Percentiles rank a stretch among this genome's conserved stretches.
These are phyloP conservation scores for Papilio xuthus DNA, from an alignment of 1,140 invertebrate species.

Conservation along the genomic window DNA sequence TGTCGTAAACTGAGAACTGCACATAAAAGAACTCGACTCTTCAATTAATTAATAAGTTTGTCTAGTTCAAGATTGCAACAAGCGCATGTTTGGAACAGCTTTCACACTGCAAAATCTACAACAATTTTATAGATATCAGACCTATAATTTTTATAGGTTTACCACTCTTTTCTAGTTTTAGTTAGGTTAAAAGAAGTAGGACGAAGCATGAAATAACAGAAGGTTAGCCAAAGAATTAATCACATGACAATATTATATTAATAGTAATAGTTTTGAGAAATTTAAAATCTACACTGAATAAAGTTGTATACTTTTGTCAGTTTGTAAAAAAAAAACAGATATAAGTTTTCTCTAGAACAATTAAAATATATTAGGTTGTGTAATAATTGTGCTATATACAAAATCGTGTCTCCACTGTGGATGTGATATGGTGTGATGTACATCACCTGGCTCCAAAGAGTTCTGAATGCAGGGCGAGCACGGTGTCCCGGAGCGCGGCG, in stretches of 20 bases:
- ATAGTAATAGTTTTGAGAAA: background rate
- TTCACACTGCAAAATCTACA: background rate
- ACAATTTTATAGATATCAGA: background rate
- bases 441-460: constrained; percentile 88
- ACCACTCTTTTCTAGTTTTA: too few relatives aligned
- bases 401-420: too few relatives aligned
- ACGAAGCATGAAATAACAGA: too few relatives aligned
- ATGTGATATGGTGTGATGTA: background rate
- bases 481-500: constrained; percentile 85
- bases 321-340: too few relatives aligned
- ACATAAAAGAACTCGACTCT: constrained; percentile 23
- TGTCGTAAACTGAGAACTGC: constrained; percentile 1
- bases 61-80: background rate
- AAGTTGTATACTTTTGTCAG: too few relatives aligned
- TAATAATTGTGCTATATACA: too few relatives aligned
- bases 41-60: constrained; percentile 30
- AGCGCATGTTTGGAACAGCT: background rate
- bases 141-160: background rate
- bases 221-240: background rate
- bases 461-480: constrained; percentile 89
- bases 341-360: too few relatives aligned
- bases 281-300: background rate
- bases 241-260: too few relatives aligned
- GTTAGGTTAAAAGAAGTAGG: too few relatives aligned
- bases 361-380: too few relatives aligned